A percentile compares a stretch with the other conserved stretches of the same genome.
phyloP scores from a whole-genome alignment of 2,888 invertebrate genomes.

The Philonicus albiceps region DNA sequence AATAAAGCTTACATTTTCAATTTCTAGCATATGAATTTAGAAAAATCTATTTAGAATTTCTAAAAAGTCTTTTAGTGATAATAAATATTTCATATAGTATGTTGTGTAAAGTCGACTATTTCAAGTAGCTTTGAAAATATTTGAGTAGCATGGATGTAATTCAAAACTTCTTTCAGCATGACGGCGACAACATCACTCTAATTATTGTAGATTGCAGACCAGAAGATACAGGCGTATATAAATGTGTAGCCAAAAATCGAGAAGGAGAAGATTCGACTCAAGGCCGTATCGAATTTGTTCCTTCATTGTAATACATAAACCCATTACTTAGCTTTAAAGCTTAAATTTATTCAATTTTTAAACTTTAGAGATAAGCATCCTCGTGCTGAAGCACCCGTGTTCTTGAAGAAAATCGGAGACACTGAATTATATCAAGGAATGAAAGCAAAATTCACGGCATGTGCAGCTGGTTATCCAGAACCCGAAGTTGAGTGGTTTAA shows the following conservation, averaged over 20 bases:
- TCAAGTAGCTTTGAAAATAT: not conserved
- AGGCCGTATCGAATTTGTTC: slow-evolving; percentile 78
- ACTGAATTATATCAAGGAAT: slow-evolving; percentile 86
- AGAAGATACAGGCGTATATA: slow-evolving; percentile 77
- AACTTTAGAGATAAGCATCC: slow-evolving; percentile 72
- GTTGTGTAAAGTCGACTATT: no score
- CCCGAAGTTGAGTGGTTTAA: slow-evolving; percentile 89
- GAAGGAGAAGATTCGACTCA: slow-evolving; percentile 82
- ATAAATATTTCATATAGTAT: no score
- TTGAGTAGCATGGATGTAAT: not conserved
- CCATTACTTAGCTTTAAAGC: not conserved
- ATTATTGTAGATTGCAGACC: slow-evolving; percentile 74
- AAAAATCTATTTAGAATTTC: no score
- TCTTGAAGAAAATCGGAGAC: slow-evolving; percentile 89
- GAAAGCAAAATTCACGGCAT: slow-evolving; percentile 93
- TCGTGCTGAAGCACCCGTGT: slow-evolving; percentile 83
- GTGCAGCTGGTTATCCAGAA: slow-evolving; percentile 85
- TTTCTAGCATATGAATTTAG: no score
- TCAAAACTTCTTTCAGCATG: slow-evolving; percentile 63
- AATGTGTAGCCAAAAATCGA: slow-evolving; percentile 79
- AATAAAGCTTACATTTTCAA: no score
- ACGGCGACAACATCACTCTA: slow-evolving; percentile 81
- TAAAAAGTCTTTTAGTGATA: no score
- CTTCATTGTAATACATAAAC: slow-evolving; percentile 76
- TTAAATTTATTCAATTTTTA: not conserved